Conservation (phyloP, 2,113 vertebrate species). For the Brachirus orientalis region DNA sequence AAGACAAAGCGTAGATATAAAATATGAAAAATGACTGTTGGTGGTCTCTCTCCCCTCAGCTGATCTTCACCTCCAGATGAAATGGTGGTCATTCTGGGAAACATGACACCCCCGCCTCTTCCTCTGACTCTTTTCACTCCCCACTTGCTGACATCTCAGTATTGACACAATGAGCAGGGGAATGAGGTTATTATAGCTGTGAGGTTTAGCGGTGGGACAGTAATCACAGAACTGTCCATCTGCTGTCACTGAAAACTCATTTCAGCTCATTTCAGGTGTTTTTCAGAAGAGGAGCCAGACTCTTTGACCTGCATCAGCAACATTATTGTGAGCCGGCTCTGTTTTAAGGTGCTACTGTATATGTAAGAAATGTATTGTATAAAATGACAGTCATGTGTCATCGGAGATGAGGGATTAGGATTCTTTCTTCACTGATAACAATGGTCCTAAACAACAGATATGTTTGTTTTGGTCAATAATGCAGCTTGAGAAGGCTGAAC, state of each 20-base stretch:
- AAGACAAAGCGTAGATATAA: constrained; percentile 56
- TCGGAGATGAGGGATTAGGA: too few relatives aligned
- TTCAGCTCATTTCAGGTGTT: not conserved
- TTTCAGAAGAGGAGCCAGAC: not conserved
- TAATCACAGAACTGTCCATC: constrained; percentile 66
- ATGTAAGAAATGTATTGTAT: too few relatives aligned
- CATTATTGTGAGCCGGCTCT: too few relatives aligned
- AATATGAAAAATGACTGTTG: constrained; percentile 27
- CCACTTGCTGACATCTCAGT: constrained; percentile 45
- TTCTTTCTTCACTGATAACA: too few relatives aligned
- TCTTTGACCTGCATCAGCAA: too few relatives aligned
- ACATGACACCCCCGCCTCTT: constrained; percentile 27
- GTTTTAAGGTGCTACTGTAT: too few relatives aligned
- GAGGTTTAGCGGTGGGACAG: constrained; percentile 38
- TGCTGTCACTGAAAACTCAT: constrained; percentile 40
- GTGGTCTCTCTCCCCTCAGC: constrained; percentile 22
- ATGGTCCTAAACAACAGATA: too few relatives aligned
- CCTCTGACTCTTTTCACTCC: constrained; percentile 59
- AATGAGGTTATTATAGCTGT: constrained; percentile 40
- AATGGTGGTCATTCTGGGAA: constrained; percentile 46
- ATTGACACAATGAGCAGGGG: constrained; percentile 34
- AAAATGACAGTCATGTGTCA: too few relatives aligned
- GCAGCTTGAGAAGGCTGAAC: too few relatives aligned
- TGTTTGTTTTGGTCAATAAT: too few relatives aligned
- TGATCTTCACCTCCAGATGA: constrained; percentile 31